A percentile compares a stretch with the other conserved stretches of the same genome.
Evolutionary conservation across 2,797 vertebrate species (phyloP).

Genomic region (Miichthys miiuy): DNA sequence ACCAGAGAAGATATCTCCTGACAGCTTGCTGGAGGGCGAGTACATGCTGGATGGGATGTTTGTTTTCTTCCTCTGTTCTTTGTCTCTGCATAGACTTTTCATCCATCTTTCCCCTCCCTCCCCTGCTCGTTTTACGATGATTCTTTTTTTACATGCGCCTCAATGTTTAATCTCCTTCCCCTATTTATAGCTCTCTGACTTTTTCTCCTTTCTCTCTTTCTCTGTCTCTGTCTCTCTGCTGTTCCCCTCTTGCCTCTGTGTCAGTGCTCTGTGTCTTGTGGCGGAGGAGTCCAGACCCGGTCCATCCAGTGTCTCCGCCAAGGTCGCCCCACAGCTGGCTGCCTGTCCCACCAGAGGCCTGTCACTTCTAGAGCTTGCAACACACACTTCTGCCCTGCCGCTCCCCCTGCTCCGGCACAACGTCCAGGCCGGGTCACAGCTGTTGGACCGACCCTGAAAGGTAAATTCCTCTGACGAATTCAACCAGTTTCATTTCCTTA

Average conservation of each 20-base stretch:
- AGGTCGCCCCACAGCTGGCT: constrained; percentile 88
- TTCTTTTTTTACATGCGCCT: constrained; percentile 26
- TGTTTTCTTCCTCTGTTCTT: constrained; percentile 70
- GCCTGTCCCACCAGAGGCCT: constrained; percentile 90
- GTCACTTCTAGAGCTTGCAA: constrained; percentile 92
- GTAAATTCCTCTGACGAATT: constrained; percentile 48
- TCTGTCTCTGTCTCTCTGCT: constrained; percentile 17
- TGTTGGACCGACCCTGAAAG: constrained; percentile 59
- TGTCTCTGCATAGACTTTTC: constrained; percentile 52
- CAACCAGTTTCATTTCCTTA: constrained; percentile 5
- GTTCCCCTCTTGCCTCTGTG: background rate
- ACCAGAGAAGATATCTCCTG: constrained; percentile 65
- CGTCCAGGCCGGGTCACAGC: constrained; percentile 51
- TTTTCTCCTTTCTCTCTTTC: constrained; percentile 7
- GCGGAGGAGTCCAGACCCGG: constrained; percentile 95
- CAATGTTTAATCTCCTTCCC: constrained; percentile 33
- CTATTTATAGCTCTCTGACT: constrained; percentile 44
- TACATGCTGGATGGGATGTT: constrained; percentile 67
- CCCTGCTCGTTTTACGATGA: constrained; percentile 42
- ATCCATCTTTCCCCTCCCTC: constrained; percentile 28
- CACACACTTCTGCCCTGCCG: constrained; percentile 93
- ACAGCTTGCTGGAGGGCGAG: constrained; percentile 68
- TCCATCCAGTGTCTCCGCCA: constrained; percentile 92
- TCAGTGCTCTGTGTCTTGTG: constrained; percentile 95
- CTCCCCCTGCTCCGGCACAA: constrained; percentile 45